These are phyloP conservation scores for Nebria brevicollis DNA, from an alignment of 2,888 invertebrate genomes.

Conservation along the genomic window DNA sequence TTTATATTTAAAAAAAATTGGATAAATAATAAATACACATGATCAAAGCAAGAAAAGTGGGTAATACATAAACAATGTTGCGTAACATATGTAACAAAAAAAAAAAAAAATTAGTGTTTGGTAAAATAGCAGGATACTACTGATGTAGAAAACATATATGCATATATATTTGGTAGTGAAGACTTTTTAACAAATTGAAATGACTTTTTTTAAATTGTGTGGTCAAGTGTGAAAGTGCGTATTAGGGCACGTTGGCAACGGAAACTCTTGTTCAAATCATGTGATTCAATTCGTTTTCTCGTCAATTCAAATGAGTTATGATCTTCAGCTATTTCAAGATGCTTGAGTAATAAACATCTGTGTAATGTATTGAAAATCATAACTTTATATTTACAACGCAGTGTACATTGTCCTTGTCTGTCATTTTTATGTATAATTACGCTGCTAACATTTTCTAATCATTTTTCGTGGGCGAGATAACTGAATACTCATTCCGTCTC, in stretches of 20 bases:
- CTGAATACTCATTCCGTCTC: conserved; percentile 1
- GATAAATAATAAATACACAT: neutral
- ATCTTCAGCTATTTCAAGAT: neutral
- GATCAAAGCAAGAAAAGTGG: conserved; percentile 20
- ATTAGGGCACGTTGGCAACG: neutral
- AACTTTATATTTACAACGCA: too few species aligned
- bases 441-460: neutral
- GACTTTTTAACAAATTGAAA: conserved; percentile 60
- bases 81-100: conserved; percentile 7
- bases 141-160: conserved; percentile 18
- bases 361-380: neutral
- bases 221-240: conserved; percentile 49
- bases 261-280: conserved; percentile 14
- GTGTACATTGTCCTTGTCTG: neutral
- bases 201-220: conserved; percentile 60
- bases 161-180: conserved; percentile 45
- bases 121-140: conserved; percentile 35
- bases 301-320: neutral
- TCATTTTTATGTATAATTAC: neutral
- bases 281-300: neutral
- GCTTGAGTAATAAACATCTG: neutral
- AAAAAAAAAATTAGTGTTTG: conserved; percentile 41
- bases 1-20: conserved; percentile 9
- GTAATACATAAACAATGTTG: conserved; percentile 26
- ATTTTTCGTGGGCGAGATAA: neutral